Percentiles rank a stretch among this genome's conserved stretches.
phyloP scores from a whole-genome alignment of 2,113 vertebrate species.

The Stomatorhinus ivindoensis region DNA sequence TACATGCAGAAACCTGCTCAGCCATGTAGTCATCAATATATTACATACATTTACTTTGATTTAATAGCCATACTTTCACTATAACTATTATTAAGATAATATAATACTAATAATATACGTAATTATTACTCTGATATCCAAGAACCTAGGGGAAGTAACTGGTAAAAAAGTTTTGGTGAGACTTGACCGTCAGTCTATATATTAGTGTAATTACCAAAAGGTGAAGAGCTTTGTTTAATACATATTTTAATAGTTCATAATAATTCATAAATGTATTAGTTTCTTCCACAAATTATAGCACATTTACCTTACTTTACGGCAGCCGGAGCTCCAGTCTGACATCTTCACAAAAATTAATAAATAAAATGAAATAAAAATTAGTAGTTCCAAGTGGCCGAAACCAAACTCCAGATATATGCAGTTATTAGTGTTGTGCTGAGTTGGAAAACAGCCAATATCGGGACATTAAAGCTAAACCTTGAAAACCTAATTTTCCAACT shows the following conservation, averaged over 20 bases:
- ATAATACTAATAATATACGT: neutral
- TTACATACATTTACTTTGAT: neutral
- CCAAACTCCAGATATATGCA: neutral
- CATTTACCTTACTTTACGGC: neutral
- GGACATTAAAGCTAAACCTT: conserved; percentile 8
- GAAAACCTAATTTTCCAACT: conserved; percentile 18
- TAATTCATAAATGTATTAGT: neutral
- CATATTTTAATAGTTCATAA: neutral
- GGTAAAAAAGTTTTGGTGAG: neutral
- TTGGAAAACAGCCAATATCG: neutral
- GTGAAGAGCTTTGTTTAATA: neutral
- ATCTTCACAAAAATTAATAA: neutral
- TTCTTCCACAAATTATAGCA: neutral
- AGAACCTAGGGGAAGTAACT: neutral
- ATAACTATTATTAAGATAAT: neutral
- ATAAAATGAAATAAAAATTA: neutral
- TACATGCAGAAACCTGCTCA: neutral
- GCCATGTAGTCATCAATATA: neutral
- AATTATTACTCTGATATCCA: neutral
- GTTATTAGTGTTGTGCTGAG: conserved; percentile 5
- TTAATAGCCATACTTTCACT: neutral
- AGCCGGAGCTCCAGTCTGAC: neutral
- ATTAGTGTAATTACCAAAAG: neutral
- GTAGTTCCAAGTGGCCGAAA: neutral
- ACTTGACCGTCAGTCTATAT: neutral